Evolutionary conservation across 2,888 invertebrate species (phyloP), one percentile per base, ranked within the genome.

Genomic region (Acronicta alni): DNA sequence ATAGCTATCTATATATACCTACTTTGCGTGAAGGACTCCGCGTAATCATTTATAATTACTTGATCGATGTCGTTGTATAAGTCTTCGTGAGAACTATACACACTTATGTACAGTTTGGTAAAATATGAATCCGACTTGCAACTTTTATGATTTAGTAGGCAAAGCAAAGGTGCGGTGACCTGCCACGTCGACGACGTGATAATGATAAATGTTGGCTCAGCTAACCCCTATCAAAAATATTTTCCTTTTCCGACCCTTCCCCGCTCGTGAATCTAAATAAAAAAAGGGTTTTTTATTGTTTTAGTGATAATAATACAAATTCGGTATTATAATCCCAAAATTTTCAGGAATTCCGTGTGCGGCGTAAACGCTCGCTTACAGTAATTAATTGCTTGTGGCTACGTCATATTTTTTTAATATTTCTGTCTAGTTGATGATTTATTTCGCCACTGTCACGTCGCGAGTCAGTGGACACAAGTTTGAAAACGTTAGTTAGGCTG

Each of bases 131-230:
- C 67, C 64, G 77, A 83, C 81, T 84, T 83, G 80, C 79, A 79
- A 82, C 70, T 84, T 85, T 81, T 75, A 71, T 85, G 82, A 85
- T 87, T 85, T 83, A 85, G 80, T 77, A 78, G 77, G 77, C 76
- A 73, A 69, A 74, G 77, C 71, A 60, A 82, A 89, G 91, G 90
- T 84, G 89, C 84, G 90, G 85, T 86, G 79, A 72, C 78, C 85
- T 85, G 86, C 85, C 87, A 83, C 81, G 79, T 79, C 81, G 87
- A 80, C 87, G 85, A 82, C 87, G 83, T 90, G 87, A 92, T 92
- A 89, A 91, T 92, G 92, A 93, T 90, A 90, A 92, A 92, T 91
- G 91, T 86, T 73, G 75, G 80, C 77, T 73, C 77, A 74, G 80
- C 81, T 77, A 79, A 83, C 88, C 84, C 85, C 86, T 83, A 88